Percentiles rank a stretch among this genome's conserved stretches.
Conservation (phyloP, 2,888 invertebrate species). For the Uloborus plumipes region DNA sequence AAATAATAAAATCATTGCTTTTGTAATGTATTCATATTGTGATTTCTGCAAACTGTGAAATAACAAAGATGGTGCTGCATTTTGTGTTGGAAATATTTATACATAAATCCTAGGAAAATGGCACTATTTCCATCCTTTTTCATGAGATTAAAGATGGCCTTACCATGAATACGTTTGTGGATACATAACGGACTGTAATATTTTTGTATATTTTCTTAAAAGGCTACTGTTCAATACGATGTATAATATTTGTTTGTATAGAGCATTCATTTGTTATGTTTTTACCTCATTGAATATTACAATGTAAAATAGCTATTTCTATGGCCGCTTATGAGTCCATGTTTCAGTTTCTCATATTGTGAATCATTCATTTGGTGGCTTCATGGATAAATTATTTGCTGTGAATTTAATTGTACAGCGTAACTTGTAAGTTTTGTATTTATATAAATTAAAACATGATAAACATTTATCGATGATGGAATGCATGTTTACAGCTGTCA, state of each 20-base stretch:
- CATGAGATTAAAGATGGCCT: conserved; percentile 60
- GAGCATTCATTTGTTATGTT: conserved; percentile 58
- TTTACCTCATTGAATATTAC: conserved; percentile 38
- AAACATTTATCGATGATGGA: no score
- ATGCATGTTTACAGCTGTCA: neutral
- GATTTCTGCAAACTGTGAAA: conserved; percentile 14
- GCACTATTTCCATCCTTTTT: conserved; percentile 57
- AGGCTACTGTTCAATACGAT: conserved; percentile 36
- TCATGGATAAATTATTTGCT: conserved; percentile 43
- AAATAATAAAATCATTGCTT: no score
- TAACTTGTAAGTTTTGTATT: conserved; percentile 60
- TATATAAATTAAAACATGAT: conserved; percentile 1
- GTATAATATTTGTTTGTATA: conserved; percentile 58
- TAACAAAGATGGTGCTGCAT: conserved; percentile 50
- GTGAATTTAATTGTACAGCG: conserved; percentile 54
- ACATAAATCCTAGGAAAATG: conserved; percentile 37
- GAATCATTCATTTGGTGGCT: conserved; percentile 32
- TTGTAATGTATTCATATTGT: neutral
- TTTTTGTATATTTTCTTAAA: conserved; percentile 63
- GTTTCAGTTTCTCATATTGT: conserved; percentile 23
- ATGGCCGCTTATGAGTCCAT: no score
- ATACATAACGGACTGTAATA: conserved; percentile 60
- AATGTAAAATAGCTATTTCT: conserved; percentile 29
- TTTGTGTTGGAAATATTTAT: conserved; percentile 34
- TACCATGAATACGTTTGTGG: conserved; percentile 62